phyloP scores from a whole-genome alignment of 2,888 invertebrate genomes.

The Phengaris alcon region DNA sequence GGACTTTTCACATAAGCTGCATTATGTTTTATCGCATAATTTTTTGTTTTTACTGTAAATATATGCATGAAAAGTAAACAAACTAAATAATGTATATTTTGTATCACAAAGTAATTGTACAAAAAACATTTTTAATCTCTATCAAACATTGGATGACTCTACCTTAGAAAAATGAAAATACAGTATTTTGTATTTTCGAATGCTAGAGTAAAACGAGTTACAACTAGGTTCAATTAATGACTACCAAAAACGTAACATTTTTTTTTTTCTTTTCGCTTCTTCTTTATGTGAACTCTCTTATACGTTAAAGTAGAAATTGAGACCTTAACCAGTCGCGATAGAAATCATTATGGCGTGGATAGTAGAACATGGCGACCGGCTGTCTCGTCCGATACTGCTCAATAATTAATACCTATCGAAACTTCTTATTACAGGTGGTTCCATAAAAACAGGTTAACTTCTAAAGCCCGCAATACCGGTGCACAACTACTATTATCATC shows the following conservation, averaged over 20 bases:
- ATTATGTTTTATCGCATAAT: background rate
- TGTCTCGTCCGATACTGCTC: conserved; percentile 67
- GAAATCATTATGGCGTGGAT: conserved; percentile 37
- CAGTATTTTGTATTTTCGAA: no score
- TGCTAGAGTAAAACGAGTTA: no score
- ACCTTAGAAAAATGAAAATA: no score
- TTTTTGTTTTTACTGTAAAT: background rate
- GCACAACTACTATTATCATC: background rate
- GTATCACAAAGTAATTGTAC: no score
- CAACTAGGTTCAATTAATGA: no score
- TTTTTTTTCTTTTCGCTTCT: background rate
- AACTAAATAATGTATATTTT: no score
- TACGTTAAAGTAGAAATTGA: conserved; percentile 30
- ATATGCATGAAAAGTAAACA: no score
- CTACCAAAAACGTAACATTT: no score
- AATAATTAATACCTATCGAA: conserved; percentile 37
- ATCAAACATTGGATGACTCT: no score
- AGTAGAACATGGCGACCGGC: conserved; percentile 57
- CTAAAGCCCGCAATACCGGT: background rate
- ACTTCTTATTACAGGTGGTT: conserved; percentile 8
- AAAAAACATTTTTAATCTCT: no score
- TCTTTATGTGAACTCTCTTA: conserved; percentile 36
- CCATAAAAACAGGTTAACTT: background rate
- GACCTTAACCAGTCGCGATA: conserved; percentile 47
- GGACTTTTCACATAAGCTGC: conserved; percentile 41